These are phyloP conservation scores for Leptinotarsa juncta DNA, from an alignment of 2,888 invertebrate genomes.

Conservation along the genomic window DNA sequence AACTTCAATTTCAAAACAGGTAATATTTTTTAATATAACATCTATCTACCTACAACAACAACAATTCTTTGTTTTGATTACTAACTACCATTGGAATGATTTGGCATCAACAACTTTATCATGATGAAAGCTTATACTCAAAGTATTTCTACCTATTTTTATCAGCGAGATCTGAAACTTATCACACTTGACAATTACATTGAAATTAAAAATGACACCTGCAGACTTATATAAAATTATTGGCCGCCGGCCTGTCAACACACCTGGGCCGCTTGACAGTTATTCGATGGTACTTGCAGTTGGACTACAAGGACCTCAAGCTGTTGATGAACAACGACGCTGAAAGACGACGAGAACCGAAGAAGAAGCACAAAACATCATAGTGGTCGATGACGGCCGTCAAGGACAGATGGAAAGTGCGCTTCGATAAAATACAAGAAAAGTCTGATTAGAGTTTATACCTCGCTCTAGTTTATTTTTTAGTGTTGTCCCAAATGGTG, in stretches of 20 bases:
- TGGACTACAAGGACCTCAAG: slow-evolving; percentile 78
- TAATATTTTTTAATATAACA: too few species aligned
- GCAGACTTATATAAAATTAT: slow-evolving; percentile 62
- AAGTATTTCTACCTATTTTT: neutral
- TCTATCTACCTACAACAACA: too few species aligned
- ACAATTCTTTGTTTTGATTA: too few species aligned
- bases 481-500: slow-evolving; percentile 8
- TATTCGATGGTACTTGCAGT: slow-evolving; percentile 67
- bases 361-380: slow-evolving; percentile 78
- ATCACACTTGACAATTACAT: neutral
- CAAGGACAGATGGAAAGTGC: slow-evolving; percentile 54
- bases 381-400: slow-evolving; percentile 65
- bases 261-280: slow-evolving; percentile 61
- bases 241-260: slow-evolving; percentile 60
- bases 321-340: slow-evolving; percentile 68
- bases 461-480: slow-evolving; percentile 25
- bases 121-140: neutral
- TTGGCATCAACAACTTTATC: neutral
- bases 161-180: neutral
- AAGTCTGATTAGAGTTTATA: slow-evolving; percentile 56
- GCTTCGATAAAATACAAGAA: slow-evolving; percentile 55
- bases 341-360: slow-evolving; percentile 71
- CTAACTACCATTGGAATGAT: neutral
- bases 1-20: too few species aligned
- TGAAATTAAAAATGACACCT: slow-evolving; percentile 47